Base-by-base conservation (phyloP, 2,113 vertebrate genomes). In the Apodemus sylvaticus region DNA sequence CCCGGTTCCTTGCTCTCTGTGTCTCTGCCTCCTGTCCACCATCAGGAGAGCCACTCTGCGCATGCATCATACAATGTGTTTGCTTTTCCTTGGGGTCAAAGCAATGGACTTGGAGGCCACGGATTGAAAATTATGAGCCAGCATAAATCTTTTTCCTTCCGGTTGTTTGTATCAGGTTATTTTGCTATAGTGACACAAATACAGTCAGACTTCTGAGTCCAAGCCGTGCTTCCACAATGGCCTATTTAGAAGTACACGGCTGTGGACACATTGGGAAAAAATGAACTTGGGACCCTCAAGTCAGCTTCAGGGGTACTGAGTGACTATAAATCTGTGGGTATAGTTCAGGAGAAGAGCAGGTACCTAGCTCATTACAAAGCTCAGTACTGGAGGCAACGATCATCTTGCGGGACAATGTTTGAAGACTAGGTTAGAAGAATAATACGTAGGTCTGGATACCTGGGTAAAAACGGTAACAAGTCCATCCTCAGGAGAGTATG, bases 181-280 rank as follows among this genome's bases (percentile, higher is more conserved):
- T 34, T 34, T 66, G 22, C 68, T 76, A 68, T 11, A 68, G 34
- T 1, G 1, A 51, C 1, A 0, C 14, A 79, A 55, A 79, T 19
- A 22, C 60, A 92, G 29, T 31, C 66, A 42, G 42, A 71, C 16
- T 13, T 45, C 68, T 45, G 31, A 19, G n/a, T 24, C 51, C 51
- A 53, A 55, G 51, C 16, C 20, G 10, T 9, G 48, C 62, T 22
- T 45, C 14, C 20, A 14, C 3, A 45, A n/a, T 34, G 29, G 48
- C 7, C 1, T 3, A 11, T 85, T 53, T 3, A 0, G 17, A 91
- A 55, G 39, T 60, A 31, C 0, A 0, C n/a, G 31, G 17, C 42
- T 51, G 1, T 5, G 45, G 68, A 60, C 8, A 20, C 42, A 51
- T 3, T 34, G 85, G 6, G 1, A 71, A 79, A 79, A 89, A 14